Evolutionary conservation across 2,888 invertebrate species (phyloP).

Genomic region (Netelia fuscicornis): DNA sequence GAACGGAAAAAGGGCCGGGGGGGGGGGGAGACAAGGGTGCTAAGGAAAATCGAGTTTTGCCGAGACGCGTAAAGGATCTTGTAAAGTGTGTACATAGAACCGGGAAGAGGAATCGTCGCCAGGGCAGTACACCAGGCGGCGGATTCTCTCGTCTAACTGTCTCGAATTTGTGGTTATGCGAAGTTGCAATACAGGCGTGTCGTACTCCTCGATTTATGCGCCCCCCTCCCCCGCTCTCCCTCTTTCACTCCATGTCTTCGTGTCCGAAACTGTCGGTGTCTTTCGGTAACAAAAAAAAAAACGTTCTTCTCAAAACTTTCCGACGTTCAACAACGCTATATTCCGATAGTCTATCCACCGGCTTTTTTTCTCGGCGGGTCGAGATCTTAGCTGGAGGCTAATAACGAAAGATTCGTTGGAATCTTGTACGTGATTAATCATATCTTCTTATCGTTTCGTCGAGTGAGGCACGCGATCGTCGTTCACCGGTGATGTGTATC

Average conservation of each 20-base stretch:
- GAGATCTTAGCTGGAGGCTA: not conserved
- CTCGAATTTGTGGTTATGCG: conserved; percentile 32
- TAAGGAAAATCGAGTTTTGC: not conserved
- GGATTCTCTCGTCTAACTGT: conserved; percentile 14
- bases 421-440: not conserved
- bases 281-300: not conserved
- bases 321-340: not conserved
- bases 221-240: not conserved
- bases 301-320: not conserved
- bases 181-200: conserved; percentile 23
- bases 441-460: not conserved
- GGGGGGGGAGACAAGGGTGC: not conserved
- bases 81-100: not conserved
- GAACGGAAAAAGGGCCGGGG: not conserved
- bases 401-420: conserved; percentile 21
- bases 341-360: not conserved
- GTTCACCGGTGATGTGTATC: not conserved
- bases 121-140: not conserved
- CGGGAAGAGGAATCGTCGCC: not conserved
- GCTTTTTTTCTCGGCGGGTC: not conserved
- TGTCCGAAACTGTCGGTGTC: conserved; percentile 45
- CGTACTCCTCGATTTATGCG: not conserved
- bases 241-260: conserved; percentile 6
- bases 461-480: not conserved
- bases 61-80: not conserved